A percentile compares a stretch with the other conserved stretches of the same genome.
Evolutionary conservation across 2,888 invertebrate species (phyloP).

Genomic region (Eurois occulta): DNA sequence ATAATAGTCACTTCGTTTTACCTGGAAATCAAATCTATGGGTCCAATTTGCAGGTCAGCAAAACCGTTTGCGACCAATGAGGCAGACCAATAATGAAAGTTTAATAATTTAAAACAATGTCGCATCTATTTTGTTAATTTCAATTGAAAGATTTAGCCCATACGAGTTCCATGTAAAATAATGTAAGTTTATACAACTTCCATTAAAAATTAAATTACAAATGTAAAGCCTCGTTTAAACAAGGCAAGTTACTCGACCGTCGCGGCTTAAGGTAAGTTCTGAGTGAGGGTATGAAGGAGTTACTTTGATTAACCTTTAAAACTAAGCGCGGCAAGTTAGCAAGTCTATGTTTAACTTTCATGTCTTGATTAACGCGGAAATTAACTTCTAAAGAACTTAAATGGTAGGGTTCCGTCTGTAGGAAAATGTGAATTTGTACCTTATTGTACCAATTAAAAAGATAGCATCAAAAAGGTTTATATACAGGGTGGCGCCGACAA

Average conservation of each 20-base stretch:
- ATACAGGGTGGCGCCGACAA: background rate
- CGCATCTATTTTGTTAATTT: background rate
- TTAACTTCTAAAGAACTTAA: slow-evolving; percentile 37
- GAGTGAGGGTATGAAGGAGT: slow-evolving; percentile 23
- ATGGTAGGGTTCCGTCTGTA: background rate
- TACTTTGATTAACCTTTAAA: slow-evolving; percentile 54
- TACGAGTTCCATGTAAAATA: background rate
- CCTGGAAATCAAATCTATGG: background rate
- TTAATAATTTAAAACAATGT: background rate
- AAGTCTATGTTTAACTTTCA: slow-evolving; percentile 46
- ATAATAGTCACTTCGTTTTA: background rate
- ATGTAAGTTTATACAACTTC: no score
- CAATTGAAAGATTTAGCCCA: background rate
- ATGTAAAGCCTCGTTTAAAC: slow-evolving; percentile 1
- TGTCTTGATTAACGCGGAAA: slow-evolving; percentile 50
- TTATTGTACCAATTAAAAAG: background rate
- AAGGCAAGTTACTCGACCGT: background rate
- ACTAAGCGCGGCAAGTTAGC: slow-evolving; percentile 41
- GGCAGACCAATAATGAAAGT: background rate
- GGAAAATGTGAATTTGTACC: background rate
- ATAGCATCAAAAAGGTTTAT: background rate
- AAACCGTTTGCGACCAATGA: background rate
- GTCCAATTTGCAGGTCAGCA: background rate
- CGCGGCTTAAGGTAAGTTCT: slow-evolving; percentile 24
- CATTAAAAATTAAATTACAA: slow-evolving; percentile 9